Conservation (phyloP, 2,797 vertebrate genomes). For the Ptychobarbus kaznakovi region DNA sequence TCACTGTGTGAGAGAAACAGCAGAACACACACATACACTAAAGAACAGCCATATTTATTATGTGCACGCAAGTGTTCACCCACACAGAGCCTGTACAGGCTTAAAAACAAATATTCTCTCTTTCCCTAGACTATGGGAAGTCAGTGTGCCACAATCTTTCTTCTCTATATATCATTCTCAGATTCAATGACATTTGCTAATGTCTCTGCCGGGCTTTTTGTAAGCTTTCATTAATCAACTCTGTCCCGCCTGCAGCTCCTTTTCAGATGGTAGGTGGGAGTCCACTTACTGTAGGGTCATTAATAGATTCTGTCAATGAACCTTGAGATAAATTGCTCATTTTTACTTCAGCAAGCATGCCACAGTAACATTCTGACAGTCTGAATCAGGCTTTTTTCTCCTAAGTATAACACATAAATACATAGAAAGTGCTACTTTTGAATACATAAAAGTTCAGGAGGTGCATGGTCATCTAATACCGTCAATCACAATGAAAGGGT, state of each 20-base stretch:
- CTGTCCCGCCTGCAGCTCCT: neutral
- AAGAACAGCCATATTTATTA: neutral
- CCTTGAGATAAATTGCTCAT: conserved; percentile 4
- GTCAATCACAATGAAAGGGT: neutral
- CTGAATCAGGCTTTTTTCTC: neutral
- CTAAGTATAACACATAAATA: no score
- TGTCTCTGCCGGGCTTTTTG: neutral
- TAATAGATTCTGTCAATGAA: conserved; percentile 15
- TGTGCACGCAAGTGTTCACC: neutral
- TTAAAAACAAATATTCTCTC: conserved; percentile 7
- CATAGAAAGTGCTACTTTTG: neutral
- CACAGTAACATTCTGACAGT: neutral
- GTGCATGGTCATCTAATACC: neutral
- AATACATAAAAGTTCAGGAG: neutral
- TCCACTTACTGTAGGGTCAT: conserved; percentile 26
- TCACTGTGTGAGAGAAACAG: conserved; percentile 12
- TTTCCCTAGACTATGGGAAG: neutral
- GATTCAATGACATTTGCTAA: conserved; percentile 34
- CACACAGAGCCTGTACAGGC: neutral
- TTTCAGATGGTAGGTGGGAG: conserved; percentile 18
- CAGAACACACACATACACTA: neutral
- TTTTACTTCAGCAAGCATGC: neutral
- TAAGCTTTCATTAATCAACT: conserved; percentile 16
- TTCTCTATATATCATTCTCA: conserved; percentile 10
- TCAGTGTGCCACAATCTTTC: conserved; percentile 1